phyloP scores from a whole-genome alignment of 2,888 invertebrate genomes.

The Empis stercorea region DNA sequence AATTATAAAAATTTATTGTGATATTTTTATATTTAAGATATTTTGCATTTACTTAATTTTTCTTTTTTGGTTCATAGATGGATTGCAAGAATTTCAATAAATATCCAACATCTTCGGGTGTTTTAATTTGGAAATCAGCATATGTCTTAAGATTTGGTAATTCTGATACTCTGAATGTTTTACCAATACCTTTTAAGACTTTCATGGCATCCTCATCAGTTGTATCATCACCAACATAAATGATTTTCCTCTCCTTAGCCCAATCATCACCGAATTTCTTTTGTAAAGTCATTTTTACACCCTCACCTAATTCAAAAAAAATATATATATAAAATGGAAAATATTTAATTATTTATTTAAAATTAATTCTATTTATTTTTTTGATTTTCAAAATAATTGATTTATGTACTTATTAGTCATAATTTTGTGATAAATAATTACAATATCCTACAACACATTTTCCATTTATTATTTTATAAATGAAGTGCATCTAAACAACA shows the following conservation, averaged over 20 bases:
- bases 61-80: conserved; percentile 33
- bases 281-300: conserved; percentile 61
- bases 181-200: conserved; percentile 48
- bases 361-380: neutral
- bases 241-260: conserved; percentile 61
- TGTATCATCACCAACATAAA: conserved; percentile 77
- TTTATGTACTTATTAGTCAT: no score
- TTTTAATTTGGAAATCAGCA: conserved; percentile 58
- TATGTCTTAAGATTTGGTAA: conserved; percentile 57
- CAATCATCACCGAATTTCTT: conserved; percentile 68
- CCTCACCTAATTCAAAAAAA: conserved; percentile 37
- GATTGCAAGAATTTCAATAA: conserved; percentile 54
- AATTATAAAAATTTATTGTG: no score
- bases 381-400: neutral
- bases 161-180: conserved; percentile 61
- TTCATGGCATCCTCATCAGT: conserved; percentile 86
- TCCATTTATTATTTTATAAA: no score
- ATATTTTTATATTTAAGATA: no score
- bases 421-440: neutral
- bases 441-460: neutral
- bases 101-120: conserved; percentile 59
- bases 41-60: conserved; percentile 8
- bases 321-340: no score
- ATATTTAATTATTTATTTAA: no score
- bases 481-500: no score